Evolutionary conservation across 2,113 vertebrate species (phyloP).

Genomic region (Heterochromis multidens): DNA sequence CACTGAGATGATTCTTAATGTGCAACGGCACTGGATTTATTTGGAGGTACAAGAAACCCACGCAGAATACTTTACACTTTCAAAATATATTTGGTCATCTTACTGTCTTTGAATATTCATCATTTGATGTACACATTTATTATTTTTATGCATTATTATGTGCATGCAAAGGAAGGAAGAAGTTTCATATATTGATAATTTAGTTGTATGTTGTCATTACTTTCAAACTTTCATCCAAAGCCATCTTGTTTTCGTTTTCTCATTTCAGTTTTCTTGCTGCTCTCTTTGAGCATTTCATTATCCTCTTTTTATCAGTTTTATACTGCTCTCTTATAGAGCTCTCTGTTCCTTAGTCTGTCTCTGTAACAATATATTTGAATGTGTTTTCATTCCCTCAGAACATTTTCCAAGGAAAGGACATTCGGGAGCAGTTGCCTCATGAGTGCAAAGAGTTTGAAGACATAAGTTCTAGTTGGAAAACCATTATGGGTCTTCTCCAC

Average conservation of each 20-base stretch:
- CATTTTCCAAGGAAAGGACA: slow-evolving; percentile 88
- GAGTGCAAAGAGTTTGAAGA: slow-evolving; percentile 82
- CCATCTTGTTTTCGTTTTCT: neutral
- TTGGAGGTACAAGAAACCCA: slow-evolving; percentile 78
- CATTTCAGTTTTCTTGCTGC: neutral
- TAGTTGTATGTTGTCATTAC: neutral
- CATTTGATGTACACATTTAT: neutral
- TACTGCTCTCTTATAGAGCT: too few species aligned
- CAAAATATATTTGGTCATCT: neutral
- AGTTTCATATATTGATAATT: neutral
- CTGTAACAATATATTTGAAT: neutral
- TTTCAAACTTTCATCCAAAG: neutral
- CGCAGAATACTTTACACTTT: neutral
- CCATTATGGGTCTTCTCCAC: slow-evolving; percentile 77
- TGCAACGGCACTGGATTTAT: slow-evolving; percentile 89
- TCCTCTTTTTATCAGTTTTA: neutral
- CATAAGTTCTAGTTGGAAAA: slow-evolving; percentile 81
- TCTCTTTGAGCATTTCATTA: neutral
- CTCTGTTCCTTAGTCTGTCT: neutral
- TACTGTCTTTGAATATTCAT: neutral
- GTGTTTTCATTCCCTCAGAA: slow-evolving; percentile 70
- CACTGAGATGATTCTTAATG: slow-evolving; percentile 81
- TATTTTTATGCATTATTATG: neutral
- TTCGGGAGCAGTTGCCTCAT: slow-evolving; percentile 82
- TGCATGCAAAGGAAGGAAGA: neutral